Conservation (phyloP, 2,888 invertebrate genomes). For the Euspilapteryx auroguttella region DNA sequence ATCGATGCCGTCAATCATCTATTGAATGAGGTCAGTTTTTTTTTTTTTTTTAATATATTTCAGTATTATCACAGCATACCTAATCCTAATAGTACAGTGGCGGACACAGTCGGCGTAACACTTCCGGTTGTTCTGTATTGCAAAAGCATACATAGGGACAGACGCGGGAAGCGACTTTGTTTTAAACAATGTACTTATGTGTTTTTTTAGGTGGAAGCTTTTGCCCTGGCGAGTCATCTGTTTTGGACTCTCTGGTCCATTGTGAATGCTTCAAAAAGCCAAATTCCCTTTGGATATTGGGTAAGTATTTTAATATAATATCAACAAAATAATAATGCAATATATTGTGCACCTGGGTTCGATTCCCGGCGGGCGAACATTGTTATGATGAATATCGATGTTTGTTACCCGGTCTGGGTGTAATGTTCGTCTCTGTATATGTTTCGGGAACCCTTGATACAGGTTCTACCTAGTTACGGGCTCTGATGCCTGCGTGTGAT, state of each 20-base stretch:
- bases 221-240: slow-evolving; percentile 85
- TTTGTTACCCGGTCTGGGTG: too few species aligned
- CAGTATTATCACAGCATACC: slow-evolving; percentile 9
- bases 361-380: too few species aligned
- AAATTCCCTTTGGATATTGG: slow-evolving; percentile 94
- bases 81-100: slow-evolving; percentile 26
- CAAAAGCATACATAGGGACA: too few species aligned
- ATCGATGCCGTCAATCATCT: slow-evolving; percentile 59
- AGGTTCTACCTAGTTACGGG: too few species aligned
- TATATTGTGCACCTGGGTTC: too few species aligned
- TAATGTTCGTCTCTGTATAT: too few species aligned
- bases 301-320: slow-evolving; percentile 49
- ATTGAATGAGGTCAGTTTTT: slow-evolving; percentile 40
- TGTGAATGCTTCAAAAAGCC: slow-evolving; percentile 82
- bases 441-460: too few species aligned
- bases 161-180: too few species aligned
- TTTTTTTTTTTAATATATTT: too few species aligned
- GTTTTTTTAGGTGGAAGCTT: slow-evolving; percentile 68
- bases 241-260: slow-evolving; percentile 95
- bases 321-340: background rate
- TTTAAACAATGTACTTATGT: slow-evolving; percentile 71
- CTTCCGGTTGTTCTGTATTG: too few species aligned
- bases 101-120: too few species aligned
- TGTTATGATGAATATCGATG: too few species aligned
- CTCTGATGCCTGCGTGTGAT: background rate